Evolutionary conservation across 2,113 vertebrate species (phyloP).

Genomic region (Gavialis gangeticus): DNA sequence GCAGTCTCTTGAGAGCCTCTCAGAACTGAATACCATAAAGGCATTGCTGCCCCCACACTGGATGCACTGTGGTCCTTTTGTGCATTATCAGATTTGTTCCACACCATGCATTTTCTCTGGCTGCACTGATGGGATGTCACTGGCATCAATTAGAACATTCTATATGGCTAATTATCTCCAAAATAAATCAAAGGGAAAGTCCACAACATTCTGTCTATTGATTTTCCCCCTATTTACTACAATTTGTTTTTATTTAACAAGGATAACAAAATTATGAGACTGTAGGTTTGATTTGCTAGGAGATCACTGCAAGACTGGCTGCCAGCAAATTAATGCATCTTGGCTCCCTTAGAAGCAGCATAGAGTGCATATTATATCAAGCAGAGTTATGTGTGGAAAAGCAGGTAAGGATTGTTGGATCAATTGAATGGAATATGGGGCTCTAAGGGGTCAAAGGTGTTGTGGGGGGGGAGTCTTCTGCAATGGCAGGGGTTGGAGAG

Average conservation of each 20-base stretch:
- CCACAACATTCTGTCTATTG: neutral
- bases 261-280: neutral
- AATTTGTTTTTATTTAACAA: conserved; percentile 4
- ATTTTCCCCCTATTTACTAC: neutral
- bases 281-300: neutral
- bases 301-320: neutral
- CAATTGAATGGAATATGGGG: neutral
- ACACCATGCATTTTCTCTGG: neutral
- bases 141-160: neutral
- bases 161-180: neutral
- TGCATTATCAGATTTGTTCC: neutral
- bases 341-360: accelerated
- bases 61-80: neutral
- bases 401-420: neutral
- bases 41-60: neutral
- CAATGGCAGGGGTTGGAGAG: too few relatives aligned
- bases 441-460: neutral
- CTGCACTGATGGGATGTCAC: neutral
- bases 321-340: neutral
- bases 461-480: too few relatives aligned
- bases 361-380: neutral
- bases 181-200: neutral
- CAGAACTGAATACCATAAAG: neutral
- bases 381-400: neutral
- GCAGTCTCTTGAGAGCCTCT: neutral